These are phyloP conservation scores for Anoplophora glabripennis DNA, from an alignment of 1,140 invertebrate genomes.

Conservation along the genomic window DNA sequence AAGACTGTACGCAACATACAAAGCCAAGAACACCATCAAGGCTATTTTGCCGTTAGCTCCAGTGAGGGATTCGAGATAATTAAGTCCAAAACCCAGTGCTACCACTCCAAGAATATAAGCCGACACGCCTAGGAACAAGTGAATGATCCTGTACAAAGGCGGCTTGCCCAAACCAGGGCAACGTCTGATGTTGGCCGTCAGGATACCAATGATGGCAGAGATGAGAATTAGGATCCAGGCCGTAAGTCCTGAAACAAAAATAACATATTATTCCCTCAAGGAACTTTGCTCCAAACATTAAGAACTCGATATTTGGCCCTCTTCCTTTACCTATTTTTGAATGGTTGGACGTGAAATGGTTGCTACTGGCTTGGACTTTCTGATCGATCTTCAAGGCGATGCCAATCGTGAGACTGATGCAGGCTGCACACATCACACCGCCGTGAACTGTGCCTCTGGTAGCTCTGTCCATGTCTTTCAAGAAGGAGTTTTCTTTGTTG, in stretches of 20 bases:
- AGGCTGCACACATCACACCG: constrained; percentile 1
- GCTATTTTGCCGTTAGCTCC: not conserved
- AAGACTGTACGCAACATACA: constrained; percentile 3
- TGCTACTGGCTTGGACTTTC: not conserved
- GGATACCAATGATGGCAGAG: not conserved
- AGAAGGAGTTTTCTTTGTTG: constrained; percentile 3
- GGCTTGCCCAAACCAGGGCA: not conserved
- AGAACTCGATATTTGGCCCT: no score
- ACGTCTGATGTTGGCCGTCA: not conserved
- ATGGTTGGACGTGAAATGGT: constrained; percentile 1
- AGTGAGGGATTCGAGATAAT: not conserved
- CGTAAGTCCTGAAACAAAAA: constrained; percentile 6
- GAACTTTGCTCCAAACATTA: no score
- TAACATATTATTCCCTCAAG: no score
- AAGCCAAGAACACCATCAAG: not conserved
- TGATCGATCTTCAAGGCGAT: constrained; percentile 5
- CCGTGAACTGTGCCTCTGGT: not conserved
- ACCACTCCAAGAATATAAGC: not conserved
- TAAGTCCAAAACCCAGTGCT: not conserved
- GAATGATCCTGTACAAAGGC: not conserved
- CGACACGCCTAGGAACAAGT: not conserved
- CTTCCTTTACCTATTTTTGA: no score
- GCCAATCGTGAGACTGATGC: constrained; percentile 6
- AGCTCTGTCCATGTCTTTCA: not conserved
- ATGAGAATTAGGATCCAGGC: constrained; percentile 4